Conservation (phyloP, 2,113 vertebrate species). For the Eublepharis macularius region DNA sequence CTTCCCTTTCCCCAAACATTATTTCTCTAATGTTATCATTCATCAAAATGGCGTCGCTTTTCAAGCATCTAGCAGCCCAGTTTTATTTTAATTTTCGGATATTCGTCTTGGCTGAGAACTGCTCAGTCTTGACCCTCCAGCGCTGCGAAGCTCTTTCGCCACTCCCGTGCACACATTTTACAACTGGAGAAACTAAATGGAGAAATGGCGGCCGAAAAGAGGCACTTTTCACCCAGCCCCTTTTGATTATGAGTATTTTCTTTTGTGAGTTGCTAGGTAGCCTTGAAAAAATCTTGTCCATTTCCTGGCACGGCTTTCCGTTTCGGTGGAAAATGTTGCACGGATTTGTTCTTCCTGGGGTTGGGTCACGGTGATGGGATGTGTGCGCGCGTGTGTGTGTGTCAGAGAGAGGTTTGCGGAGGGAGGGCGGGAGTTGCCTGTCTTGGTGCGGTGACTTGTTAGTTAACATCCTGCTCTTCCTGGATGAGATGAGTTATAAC, state of each 20-base stretch:
- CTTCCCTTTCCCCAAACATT: conserved; percentile 49
- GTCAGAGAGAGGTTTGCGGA: conserved; percentile 60
- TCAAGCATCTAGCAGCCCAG: conserved; percentile 70
- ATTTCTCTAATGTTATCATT: conserved; percentile 79
- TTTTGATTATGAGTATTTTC: conserved; percentile 40
- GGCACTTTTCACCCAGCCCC: conserved; percentile 41
- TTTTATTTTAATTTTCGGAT: conserved; percentile 68
- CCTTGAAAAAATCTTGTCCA: conserved; percentile 52
- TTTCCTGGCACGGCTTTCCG: conserved; percentile 63
- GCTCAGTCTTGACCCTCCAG: conserved; percentile 54
- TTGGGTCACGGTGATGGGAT: conserved; percentile 47
- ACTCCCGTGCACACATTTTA: conserved; percentile 35
- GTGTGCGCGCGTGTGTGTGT: conserved; percentile 47
- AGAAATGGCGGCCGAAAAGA: conserved; percentile 73
- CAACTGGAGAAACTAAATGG: conserved; percentile 65
- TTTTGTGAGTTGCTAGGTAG: conserved; percentile 71
- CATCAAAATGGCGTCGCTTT: conserved; percentile 86
- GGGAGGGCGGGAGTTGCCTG: conserved; percentile 59
- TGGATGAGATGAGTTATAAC: conserved; percentile 82
- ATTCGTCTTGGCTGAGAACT: conserved; percentile 43
- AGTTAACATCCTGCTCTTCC: conserved; percentile 75
- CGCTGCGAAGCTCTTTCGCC: conserved; percentile 14
- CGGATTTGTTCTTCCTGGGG: conserved; percentile 70
- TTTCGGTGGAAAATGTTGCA: conserved; percentile 68
- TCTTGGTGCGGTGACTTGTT: conserved; percentile 70